Evolutionary conservation across 2,888 invertebrate genomes (phyloP).

Genomic region (Polyploca ridens): DNA sequence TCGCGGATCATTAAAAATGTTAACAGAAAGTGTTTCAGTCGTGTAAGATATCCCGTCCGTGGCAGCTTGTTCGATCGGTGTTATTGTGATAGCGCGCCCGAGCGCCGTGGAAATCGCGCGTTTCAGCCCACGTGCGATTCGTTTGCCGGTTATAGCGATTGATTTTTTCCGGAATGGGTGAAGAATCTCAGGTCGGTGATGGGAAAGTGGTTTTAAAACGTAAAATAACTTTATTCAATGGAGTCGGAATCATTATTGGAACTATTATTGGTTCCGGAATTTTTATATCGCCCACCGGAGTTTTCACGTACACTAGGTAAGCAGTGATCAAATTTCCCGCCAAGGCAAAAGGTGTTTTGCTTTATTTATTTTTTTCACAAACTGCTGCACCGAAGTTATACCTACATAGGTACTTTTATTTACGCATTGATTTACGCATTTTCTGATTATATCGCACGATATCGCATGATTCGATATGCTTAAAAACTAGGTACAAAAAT

Average conservation of each 20-base stretch:
- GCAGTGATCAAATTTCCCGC: conserved; percentile 55
- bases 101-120: conserved; percentile 39
- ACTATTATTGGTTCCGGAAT: conserved; percentile 96
- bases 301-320: conserved; percentile 87
- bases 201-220: conserved; percentile 89
- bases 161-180: conserved; percentile 81
- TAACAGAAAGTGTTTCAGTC: conserved; percentile 74
- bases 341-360: conserved; percentile 28
- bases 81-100: conserved; percentile 26
- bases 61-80: conserved; percentile 43
- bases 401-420: neutral
- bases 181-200: conserved; percentile 70
- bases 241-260: conserved; percentile 94
- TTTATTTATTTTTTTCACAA: conserved; percentile 23
- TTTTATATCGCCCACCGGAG: conserved; percentile 95
- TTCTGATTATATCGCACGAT: conserved; percentile 8
- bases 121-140: conserved; percentile 64
- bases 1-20: conserved; percentile 70
- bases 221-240: conserved; percentile 93
- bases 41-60: conserved; percentile 60
- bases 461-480: conserved; percentile 15
- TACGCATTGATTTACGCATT: neutral
- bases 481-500: neutral
- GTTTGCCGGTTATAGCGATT: conserved; percentile 66
- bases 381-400: conserved; percentile 12